Percentiles rank a stretch among this genome's conserved stretches.
Conservation (phyloP, 1,140 invertebrate genomes). For the Penaeus vannamei region DNA sequence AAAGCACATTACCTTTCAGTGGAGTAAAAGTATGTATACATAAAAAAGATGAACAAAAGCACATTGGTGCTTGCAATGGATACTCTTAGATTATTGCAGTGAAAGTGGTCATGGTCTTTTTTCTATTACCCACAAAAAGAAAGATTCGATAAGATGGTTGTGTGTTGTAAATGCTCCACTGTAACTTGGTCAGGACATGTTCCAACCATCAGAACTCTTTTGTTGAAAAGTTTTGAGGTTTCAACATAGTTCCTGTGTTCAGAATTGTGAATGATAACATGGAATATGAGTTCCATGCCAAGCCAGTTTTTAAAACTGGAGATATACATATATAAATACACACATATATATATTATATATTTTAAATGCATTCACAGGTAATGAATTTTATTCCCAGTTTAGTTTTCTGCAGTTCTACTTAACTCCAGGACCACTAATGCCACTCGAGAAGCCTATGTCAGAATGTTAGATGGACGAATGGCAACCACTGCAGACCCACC, state of each 20-base stretch:
- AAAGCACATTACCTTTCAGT: conserved; percentile 41
- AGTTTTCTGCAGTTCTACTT: conserved; percentile 32
- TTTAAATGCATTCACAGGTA: conserved; percentile 37
- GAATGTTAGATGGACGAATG: not conserved
- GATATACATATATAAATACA: too few species aligned
- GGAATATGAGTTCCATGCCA: conserved; percentile 12
- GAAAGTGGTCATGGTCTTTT: not conserved
- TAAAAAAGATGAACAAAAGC: too few species aligned
- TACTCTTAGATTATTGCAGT: too few species aligned
- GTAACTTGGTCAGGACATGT: conserved; percentile 2
- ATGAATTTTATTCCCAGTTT: conserved; percentile 23
- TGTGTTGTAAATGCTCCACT: conserved; percentile 24
- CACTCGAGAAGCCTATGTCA: not conserved
- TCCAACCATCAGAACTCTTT: conserved; percentile 22
- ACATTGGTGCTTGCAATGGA: too few species aligned
- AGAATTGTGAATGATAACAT: conserved; percentile 2
- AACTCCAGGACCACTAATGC: conserved; percentile 33
- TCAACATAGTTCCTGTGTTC: conserved; percentile 21
- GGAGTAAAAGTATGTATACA: not conserved
- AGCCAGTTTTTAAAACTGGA: conserved; percentile 6
- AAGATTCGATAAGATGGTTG: conserved; percentile 20
- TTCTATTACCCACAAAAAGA: not conserved
- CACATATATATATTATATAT: not conserved
- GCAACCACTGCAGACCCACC: conserved; percentile 41
- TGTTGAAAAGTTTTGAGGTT: conserved; percentile 19